Conservation (phyloP, 2,113 vertebrate genomes). For the Cottus gobio region DNA sequence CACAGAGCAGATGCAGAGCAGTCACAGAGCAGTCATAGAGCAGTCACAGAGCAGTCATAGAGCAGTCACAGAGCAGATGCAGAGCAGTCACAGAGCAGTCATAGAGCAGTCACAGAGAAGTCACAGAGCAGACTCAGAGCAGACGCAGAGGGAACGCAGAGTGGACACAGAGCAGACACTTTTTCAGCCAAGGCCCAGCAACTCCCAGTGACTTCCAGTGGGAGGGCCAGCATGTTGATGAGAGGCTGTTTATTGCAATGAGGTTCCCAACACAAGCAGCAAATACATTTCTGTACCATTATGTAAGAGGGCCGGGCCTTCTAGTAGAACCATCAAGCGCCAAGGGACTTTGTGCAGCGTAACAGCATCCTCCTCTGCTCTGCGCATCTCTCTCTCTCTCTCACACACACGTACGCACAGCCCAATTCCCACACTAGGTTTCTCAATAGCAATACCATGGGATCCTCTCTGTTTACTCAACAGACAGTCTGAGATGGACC, state of each 20-base stretch:
- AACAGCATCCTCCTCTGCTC: conserved; percentile 49
- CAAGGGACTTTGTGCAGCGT: conserved; percentile 53
- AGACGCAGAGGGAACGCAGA: too few species aligned
- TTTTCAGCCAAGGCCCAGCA: not conserved
- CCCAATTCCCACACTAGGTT: conserved; percentile 3
- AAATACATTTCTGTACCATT: conserved; percentile 73
- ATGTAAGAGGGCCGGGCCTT: conserved; percentile 61
- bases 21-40: too few species aligned
- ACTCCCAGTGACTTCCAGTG: conserved; percentile 29
- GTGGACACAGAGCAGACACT: too few species aligned
- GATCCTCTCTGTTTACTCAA: conserved; percentile 28
- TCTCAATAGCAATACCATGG: conserved; percentile 3
- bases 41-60: too few species aligned
- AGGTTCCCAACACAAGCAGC: conserved; percentile 67
- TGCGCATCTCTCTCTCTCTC: too few species aligned
- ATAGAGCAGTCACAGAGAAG: too few species aligned
- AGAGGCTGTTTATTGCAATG: conserved; percentile 66
- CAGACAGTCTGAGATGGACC: not conserved
- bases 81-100: too few species aligned
- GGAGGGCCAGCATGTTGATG: conserved; percentile 26
- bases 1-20: too few species aligned
- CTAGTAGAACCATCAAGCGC: conserved; percentile 14
- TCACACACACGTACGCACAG: conserved; percentile 5
- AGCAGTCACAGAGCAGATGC: too few species aligned
- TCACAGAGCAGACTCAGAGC: too few species aligned